Base-by-base conservation (phyloP, 1,140 invertebrate genomes). In the Drosophila ohnishii region DNA sequence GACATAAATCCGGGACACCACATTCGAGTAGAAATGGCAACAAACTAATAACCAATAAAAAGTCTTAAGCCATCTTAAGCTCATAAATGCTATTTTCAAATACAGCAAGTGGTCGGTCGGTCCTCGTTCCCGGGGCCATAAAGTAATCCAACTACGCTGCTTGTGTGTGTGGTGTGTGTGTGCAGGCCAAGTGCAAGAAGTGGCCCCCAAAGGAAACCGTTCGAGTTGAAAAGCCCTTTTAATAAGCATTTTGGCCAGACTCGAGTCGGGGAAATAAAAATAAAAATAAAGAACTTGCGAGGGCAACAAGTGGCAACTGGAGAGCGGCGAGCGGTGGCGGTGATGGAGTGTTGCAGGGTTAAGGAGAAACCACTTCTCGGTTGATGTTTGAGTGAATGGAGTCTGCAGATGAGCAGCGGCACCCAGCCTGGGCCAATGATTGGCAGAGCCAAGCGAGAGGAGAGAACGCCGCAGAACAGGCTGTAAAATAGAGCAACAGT, bases 11-110 rank as follows among this genome's bases (percentile, higher is more conserved):
- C 45, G 8, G 19, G 50, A 45, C 63, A 44, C 58, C 58, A 70
- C 69, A 47, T 32, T 42, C 53, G 37, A 66, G 50, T 35, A 40
- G 56, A 37, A 76, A 70, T 69, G 65, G 75, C 83, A 70, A 82
- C 65, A 87, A 83, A 85, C 81, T 86, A 87, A 87, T 86, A 86
- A 87, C 79, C 83, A 87, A 86, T 87, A 87, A 86, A 86, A 86
- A 87, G 53, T 83, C 79, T 82, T 83, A 86, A 86, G 83, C 83
- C 76, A 61, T 73, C 83, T 60, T 86, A 82, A 86, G 83, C 83
- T 87, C 58, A 87, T 86, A 83, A 86, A 83, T 86, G 79, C 64
- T 77, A 79, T 86, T 87, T 87, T 87, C 85, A 86, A 86, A 87
- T 87, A 87, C 51, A 81, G 61, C 58, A 50, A 81, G 73, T 63